Evolutionary conservation across 2,113 vertebrate species (phyloP), one percentile per base, ranked within the genome.

Genomic region (Sceloporus tristichus): DNA sequence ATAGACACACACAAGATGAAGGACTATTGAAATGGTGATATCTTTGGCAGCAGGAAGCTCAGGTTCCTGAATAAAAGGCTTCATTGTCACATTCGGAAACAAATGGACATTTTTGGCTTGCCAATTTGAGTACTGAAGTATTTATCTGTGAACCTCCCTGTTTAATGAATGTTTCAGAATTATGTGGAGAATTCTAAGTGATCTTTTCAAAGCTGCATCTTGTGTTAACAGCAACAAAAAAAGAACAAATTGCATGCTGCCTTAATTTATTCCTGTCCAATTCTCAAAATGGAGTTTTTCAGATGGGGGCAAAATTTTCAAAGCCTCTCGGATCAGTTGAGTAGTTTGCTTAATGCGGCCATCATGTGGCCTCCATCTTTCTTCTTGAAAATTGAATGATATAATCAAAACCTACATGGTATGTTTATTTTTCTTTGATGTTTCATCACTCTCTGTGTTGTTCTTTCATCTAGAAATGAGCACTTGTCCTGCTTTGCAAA

Each of bases 391-490:
- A 82, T 91, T 85, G 92, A 85, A 91, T 85, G 27, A n/a, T 81
- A 77, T 87, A 91, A 90, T 93, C 59, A 93, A 86, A 95, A 89
- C 23, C 54, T 87, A 77, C 29, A 29, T 87, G 84, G 90, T 81
- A 70, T 89, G 76, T 93, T 93, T 94, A 48, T 91, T 91, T 92
- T 42, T 68, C 84, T 92, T 80, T 56, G 92, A 83, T 84, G 54
- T 91, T 93, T 94, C 92, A 88, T 92, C 86, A 76, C 42, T 3
- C 59, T 56, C 90, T 0, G 0, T 9, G 87, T 68, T 89, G 54
- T 85, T 92, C 90, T 91, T 94, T 95, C 79, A 88, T 90, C 90
- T 93, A 88, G 78, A 95, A 95, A 90, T 56, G 42, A 92, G 82
- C 75, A 79, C 82, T 92, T 94, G 80, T 76, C 89, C 89, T 92